Conservation (phyloP, 2,113 vertebrate genomes). For the Leiothrix lutea region DNA sequence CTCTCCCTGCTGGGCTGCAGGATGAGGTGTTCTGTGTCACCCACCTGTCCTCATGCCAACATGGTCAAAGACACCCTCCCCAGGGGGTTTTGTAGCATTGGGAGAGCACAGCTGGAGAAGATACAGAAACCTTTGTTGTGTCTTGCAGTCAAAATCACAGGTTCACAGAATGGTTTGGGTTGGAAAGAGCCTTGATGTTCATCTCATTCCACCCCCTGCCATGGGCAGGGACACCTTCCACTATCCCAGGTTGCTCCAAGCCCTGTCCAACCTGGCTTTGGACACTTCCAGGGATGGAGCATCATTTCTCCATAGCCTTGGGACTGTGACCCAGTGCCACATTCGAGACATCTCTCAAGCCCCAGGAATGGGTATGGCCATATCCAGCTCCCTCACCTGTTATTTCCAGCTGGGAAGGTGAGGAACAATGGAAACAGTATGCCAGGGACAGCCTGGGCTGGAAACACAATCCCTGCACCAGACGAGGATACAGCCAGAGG, state of each 20-base stretch:
- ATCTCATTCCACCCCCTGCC: neutral
- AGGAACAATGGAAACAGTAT: neutral
- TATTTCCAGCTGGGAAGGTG: neutral
- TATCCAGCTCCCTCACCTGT: rapidly evolving
- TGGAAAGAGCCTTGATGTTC: neutral
- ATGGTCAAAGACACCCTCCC: neutral
- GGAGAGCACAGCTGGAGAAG: neutral
- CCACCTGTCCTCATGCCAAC: neutral
- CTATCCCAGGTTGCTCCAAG: rapidly evolving
- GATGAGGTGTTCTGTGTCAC: neutral
- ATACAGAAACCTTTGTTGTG: neutral
- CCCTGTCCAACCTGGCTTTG: rapidly evolving
- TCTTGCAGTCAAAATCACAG: neutral
- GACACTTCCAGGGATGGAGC: neutral
- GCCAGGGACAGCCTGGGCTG: neutral
- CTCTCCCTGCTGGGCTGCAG: rapidly evolving
- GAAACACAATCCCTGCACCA: neutral
- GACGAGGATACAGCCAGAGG: neutral
- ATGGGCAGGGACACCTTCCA: neutral
- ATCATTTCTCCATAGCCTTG: neutral
- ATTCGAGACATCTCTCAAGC: rapidly evolving
- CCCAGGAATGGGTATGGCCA: neutral
- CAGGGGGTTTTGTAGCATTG: neutral
- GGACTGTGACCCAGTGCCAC: too few relatives aligned
- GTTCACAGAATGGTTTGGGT: neutral